A percentile compares a stretch with the other conserved stretches of the same genome.
Conservation (phyloP, 2,888 invertebrate species). For the Pheosia tremula region DNA sequence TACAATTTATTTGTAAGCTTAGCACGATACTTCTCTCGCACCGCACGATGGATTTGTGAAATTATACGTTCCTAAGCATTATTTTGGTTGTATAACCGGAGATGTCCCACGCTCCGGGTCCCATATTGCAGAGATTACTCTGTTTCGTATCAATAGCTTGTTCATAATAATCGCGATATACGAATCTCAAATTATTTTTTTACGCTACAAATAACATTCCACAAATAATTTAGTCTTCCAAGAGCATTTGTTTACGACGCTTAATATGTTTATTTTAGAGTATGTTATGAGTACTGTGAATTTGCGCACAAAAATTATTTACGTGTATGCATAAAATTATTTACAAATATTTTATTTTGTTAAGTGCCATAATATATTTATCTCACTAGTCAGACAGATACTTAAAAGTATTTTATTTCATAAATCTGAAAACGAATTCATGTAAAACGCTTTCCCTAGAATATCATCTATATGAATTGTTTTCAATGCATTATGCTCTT, state of each 20-base stretch:
- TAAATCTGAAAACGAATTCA: neutral
- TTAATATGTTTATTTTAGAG: slow-evolving; percentile 33
- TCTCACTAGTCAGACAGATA: slow-evolving; percentile 37
- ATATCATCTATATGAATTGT: slow-evolving; percentile 9
- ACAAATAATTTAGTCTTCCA: slow-evolving; percentile 46
- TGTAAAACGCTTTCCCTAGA: neutral
- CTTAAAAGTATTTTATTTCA: slow-evolving; percentile 11
- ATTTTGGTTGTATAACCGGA: slow-evolving; percentile 16
- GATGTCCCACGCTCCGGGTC: neutral
- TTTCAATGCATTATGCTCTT: slow-evolving; percentile 27
- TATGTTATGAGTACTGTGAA: slow-evolving; percentile 20
- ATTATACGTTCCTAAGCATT: slow-evolving; percentile 42
- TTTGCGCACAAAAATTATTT: slow-evolving; percentile 26
- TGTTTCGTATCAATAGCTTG: slow-evolving; percentile 1
- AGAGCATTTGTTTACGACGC: slow-evolving; percentile 29
- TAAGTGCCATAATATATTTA: slow-evolving; percentile 38
- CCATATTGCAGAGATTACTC: slow-evolving; percentile 3
- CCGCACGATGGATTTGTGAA: slow-evolving; percentile 49
- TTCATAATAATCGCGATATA: slow-evolving; percentile 17
- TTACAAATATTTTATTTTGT: slow-evolving; percentile 10
- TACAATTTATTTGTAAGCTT: slow-evolving; percentile 65
- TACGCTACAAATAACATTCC: slow-evolving; percentile 37
- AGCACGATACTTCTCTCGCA: slow-evolving; percentile 42
- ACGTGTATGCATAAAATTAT: slow-evolving; percentile 10
- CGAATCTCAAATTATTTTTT: slow-evolving; percentile 31